phyloP scores from a whole-genome alignment of 2,797 vertebrate species.

The Notolepis coatsorum region DNA sequence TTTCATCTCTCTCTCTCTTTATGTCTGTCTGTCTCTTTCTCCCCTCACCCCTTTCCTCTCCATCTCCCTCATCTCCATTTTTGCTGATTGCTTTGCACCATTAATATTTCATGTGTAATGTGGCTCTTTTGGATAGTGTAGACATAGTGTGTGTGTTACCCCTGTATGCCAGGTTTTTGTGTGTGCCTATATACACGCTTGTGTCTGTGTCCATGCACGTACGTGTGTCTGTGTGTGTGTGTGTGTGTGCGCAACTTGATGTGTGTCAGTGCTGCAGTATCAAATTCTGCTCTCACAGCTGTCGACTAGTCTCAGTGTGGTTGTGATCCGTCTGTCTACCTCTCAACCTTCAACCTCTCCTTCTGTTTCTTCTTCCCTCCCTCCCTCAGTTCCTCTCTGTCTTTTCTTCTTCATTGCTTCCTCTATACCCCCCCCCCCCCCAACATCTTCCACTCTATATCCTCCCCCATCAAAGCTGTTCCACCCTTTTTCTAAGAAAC shows the following conservation, averaged over 20 bases:
- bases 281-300: slow-evolving; percentile 82
- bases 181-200: neutral
- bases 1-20: slow-evolving; percentile 50
- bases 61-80: slow-evolving; percentile 70
- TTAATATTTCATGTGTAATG: slow-evolving; percentile 84
- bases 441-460: slow-evolving; percentile 37
- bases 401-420: slow-evolving; percentile 15
- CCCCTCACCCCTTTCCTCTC: neutral
- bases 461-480: slow-evolving; percentile 34
- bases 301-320: slow-evolving; percentile 67
- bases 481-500: neutral
- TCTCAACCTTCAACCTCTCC: slow-evolving; percentile 78
- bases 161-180: neutral
- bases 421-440: slow-evolving; percentile 34
- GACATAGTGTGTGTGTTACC: slow-evolving; percentile 62
- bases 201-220: too few species aligned
- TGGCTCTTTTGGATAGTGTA: slow-evolving; percentile 76
- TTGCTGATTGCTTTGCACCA: slow-evolving; percentile 79
- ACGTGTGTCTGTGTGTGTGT: slow-evolving; percentile 4
- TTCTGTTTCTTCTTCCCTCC: slow-evolving; percentile 64
- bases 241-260: too few species aligned
- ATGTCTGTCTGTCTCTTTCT: slow-evolving; percentile 40
- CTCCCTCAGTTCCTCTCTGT: neutral
- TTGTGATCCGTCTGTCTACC: slow-evolving; percentile 79
- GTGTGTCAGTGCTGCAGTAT: slow-evolving; percentile 71